Percentiles rank a stretch among this genome's conserved stretches.
Conservation (phyloP, 2,797 vertebrate species). For the Arremon brunneinucha region DNA sequence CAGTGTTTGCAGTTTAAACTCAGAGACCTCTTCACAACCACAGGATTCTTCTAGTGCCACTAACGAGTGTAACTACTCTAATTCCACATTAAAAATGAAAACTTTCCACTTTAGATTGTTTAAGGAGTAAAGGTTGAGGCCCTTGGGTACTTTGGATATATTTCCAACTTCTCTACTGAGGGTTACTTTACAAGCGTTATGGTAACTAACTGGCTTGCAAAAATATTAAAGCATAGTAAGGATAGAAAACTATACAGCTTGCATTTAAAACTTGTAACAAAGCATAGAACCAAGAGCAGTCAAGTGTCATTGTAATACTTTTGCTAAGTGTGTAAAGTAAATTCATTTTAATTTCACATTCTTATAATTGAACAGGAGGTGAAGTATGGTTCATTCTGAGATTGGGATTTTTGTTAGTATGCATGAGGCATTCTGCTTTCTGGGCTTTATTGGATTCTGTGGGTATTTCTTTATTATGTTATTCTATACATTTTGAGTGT, state of each 20-base stretch:
- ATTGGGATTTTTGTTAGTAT: neutral
- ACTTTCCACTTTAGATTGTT: neutral
- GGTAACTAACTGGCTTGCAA: neutral
- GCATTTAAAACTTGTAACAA: neutral
- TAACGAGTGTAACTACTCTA: neutral
- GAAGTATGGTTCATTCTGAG: neutral
- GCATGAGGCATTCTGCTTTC: neutral
- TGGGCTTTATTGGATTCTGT: neutral
- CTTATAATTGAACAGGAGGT: neutral
- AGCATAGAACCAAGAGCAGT: neutral
- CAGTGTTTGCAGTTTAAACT: neutral
- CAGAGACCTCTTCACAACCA: neutral
- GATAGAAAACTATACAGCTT: neutral
- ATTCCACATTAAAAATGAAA: neutral
- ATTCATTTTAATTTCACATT: neutral
- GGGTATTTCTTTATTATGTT: neutral
- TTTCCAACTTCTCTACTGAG: neutral
- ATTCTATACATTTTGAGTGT: neutral
- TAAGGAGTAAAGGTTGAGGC: neutral
- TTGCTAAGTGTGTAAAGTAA: neutral
- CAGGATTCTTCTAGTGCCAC: neutral
- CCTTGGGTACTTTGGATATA: neutral
- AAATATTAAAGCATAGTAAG: neutral
- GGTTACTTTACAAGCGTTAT: neutral
- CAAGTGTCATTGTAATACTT: neutral